These are phyloP conservation scores for Danionella dracula DNA, from an alignment of 2,797 vertebrate species.

Conservation along the genomic window DNA sequence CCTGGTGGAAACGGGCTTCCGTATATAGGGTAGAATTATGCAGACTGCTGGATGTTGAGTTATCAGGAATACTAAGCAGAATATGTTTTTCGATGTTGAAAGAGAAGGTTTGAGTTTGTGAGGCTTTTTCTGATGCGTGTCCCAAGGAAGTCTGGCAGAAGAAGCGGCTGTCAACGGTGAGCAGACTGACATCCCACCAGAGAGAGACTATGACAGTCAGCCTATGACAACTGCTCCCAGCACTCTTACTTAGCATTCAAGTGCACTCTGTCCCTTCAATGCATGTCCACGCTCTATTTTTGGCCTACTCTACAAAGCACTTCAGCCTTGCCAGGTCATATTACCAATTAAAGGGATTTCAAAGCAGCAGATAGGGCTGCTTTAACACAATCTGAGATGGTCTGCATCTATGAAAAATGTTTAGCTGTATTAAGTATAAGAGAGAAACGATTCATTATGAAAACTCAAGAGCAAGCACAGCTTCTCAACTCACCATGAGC, in stretches of 20 bases:
- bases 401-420: constrained; percentile 15
- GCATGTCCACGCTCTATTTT: constrained; percentile 34
- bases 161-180: constrained; percentile 34
- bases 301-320: constrained; percentile 21
- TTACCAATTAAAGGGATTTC: constrained; percentile 16
- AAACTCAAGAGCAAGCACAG: neutral
- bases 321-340: constrained; percentile 28
- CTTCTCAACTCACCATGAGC: neutral
- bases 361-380: constrained; percentile 14
- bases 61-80: too few relatives aligned
- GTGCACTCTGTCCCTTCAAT: constrained; percentile 17
- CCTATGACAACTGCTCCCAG: constrained; percentile 36
- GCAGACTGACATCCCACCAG: constrained; percentile 22
- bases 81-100: constrained; percentile 17
- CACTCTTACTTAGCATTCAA: constrained; percentile 42
- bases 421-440: constrained; percentile 6
- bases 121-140: constrained; percentile 38
- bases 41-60: too few relatives aligned
- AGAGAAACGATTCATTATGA: neutral
- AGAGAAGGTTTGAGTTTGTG: neutral
- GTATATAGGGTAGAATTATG: too few relatives aligned
- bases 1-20: too few relatives aligned
- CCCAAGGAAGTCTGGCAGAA: constrained; percentile 36
- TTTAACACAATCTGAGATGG: constrained; percentile 8
- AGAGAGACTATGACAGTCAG: constrained; percentile 50